Base-by-base conservation (phyloP, 1,140 invertebrate genomes). In the Muscidifurax raptorellus region DNA sequence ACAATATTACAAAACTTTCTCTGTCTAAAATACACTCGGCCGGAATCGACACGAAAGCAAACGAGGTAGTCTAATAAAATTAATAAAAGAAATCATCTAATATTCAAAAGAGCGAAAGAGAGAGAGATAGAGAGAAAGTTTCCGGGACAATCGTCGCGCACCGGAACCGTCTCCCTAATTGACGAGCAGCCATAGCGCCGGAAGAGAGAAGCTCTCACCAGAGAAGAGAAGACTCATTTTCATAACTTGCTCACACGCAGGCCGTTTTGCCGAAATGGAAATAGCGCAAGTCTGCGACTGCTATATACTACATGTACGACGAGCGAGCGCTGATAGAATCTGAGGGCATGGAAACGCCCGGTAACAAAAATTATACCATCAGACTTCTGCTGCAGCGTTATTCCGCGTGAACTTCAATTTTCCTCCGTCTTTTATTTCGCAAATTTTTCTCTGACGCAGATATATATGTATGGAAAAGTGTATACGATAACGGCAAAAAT, bases 131-230 rank as follows among this genome's bases (percentile, higher is more conserved):
- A 18, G 44, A 47, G 44, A 47, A 47, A 59, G 18, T 59, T n/a
- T 22, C 52, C 52, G 18, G 52, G 22, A 59, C 52, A 59, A n/a
- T 59, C 18, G 52, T 91, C 89, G 89, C 89, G 90, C 88, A 87
- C 90, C 89, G 85, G 87, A 90, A 90, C 88, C 89, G 89, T 90
- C 90, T n/a, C 86, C 90, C 90, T 91, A 91, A 91, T 91, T 90
- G 90, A 91, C 90, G 87, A 87, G 40, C 80, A 83, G 82, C 36
- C 88, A 87, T 89, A 90, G 90, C 81, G 81, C 22, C 87, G 86
- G 88, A 89, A 90, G 90, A 89, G 74, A 86, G 81, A 85, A 87
- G 87, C 82, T 52, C 47, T 18, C 52, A 5, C 22, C 85, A 87
- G 87, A 88, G 88, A 88, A 88, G 90, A 72, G 86, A 85, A 90